Conservation (phyloP, 2,113 vertebrate species). For the Oryzias woworae region DNA sequence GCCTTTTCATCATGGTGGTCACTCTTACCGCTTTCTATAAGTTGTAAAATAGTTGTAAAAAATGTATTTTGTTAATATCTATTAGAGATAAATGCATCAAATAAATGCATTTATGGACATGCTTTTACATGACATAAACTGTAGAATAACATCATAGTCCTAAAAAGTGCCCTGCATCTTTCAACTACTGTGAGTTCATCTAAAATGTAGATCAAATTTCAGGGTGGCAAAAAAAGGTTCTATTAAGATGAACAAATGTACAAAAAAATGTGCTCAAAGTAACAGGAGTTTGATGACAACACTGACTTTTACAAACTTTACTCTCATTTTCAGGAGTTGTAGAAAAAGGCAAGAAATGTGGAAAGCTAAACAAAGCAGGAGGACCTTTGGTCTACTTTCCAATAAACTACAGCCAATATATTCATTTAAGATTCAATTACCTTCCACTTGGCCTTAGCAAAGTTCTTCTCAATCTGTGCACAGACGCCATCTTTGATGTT, state of each 20-base stretch:
- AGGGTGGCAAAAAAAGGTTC: no score
- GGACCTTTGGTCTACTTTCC: neutral
- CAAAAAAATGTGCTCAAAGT: no score
- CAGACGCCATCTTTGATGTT: conserved; percentile 98
- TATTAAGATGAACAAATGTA: no score
- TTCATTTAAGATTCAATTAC: conserved; percentile 62
- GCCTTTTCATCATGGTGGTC: conserved; percentile 96
- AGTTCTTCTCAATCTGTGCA: conserved; percentile 98
- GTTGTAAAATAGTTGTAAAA: neutral
- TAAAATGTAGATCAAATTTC: no score
- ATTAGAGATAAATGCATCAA: no score
- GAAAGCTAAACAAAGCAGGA: no score
- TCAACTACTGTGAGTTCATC: no score
- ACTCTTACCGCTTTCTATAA: conserved; percentile 94
- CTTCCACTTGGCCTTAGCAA: conserved; percentile 98
- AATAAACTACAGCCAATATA: neutral
- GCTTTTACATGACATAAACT: neutral
- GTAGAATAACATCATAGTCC: neutral
- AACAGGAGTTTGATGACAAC: no score
- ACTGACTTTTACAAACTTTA: no score
- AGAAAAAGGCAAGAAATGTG: no score
- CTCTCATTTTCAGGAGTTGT: no score
- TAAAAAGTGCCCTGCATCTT: neutral
- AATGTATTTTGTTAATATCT: no score
- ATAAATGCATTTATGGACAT: neutral